These are phyloP conservation scores for Prenolepis imparis DNA, from an alignment of 2,888 invertebrate species.

Conservation along the genomic window DNA sequence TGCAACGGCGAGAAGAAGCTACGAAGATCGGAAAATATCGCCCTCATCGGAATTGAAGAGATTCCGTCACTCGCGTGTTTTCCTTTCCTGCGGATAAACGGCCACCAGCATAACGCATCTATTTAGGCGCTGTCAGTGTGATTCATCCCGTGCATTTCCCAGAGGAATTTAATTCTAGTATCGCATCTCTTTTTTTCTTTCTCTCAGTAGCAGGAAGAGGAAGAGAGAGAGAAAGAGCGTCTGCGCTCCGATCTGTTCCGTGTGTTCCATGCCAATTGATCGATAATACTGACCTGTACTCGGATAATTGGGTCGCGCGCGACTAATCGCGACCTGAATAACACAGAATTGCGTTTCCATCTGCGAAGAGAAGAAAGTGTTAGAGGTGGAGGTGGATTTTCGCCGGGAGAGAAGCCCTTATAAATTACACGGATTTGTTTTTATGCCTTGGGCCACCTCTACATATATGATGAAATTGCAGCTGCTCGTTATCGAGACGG, in stretches of 20 bases:
- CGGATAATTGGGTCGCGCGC: constrained; percentile 68
- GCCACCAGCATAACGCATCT: not conserved
- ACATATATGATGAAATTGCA: constrained; percentile 85
- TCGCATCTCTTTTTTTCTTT: constrained; percentile 12
- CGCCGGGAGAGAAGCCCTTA: constrained; percentile 44
- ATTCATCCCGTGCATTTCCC: constrained; percentile 8
- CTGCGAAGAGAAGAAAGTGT: constrained; percentile 15
- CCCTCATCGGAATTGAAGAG: not conserved
- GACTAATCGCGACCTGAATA: constrained; percentile 64
- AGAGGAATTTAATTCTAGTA: not conserved
- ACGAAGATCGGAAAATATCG: not conserved
- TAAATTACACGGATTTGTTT: constrained; percentile 59
- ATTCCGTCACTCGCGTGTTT: constrained; percentile 2
- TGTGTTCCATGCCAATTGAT: constrained; percentile 63
- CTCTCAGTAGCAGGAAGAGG: not conserved
- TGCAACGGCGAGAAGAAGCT: not conserved
- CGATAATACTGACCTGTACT: constrained; percentile 59
- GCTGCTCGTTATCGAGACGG: constrained; percentile 84
- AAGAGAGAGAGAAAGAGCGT: not conserved
- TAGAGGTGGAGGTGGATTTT: constrained; percentile 36
- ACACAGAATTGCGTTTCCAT: constrained; percentile 38
- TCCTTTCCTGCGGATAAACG: not conserved
- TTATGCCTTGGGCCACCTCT: constrained; percentile 73
- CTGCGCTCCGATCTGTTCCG: constrained; percentile 14
- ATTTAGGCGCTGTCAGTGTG: constrained; percentile 6